These are phyloP conservation scores for Actias luna DNA, from an alignment of 2,888 invertebrate genomes.

Conservation along the genomic window DNA sequence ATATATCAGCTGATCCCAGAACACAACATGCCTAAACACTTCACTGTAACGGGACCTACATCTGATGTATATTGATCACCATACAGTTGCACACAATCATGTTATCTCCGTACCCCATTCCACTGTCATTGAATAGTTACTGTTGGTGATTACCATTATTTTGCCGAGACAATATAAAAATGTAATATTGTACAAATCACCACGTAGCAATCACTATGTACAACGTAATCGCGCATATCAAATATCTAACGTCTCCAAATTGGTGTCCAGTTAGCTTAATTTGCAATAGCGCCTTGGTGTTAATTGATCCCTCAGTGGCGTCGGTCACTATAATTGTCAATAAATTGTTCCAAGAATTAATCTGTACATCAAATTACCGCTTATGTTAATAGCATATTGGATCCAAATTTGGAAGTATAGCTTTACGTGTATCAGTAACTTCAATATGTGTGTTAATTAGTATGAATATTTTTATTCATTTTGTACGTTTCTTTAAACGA, in stretches of 20 bases:
- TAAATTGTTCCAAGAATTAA: slow-evolving; percentile 77
- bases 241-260: slow-evolving; percentile 55
- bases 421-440: slow-evolving; percentile 1
- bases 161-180: not conserved
- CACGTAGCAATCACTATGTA: slow-evolving; percentile 35
- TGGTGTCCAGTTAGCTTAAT: slow-evolving; percentile 69
- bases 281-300: slow-evolving; percentile 75
- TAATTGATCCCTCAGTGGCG: slow-evolving; percentile 73
- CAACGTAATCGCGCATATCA: slow-evolving; percentile 60
- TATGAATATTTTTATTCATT: not conserved
- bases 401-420: slow-evolving; percentile 40
- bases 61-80: no score
- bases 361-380: slow-evolving; percentile 71
- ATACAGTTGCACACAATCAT: no score
- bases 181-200: slow-evolving; percentile 11
- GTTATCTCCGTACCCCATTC: no score
- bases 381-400: slow-evolving; percentile 52
- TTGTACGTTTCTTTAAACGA: no score
- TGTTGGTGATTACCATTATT: not conserved
- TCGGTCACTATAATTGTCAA: slow-evolving; percentile 77
- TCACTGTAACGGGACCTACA: no score
- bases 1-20: no score
- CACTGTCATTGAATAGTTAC: not conserved
- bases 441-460: not conserved
- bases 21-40: no score